Base-by-base conservation (phyloP, 2,888 invertebrate genomes). In the Drosophila mercatorum region DNA sequence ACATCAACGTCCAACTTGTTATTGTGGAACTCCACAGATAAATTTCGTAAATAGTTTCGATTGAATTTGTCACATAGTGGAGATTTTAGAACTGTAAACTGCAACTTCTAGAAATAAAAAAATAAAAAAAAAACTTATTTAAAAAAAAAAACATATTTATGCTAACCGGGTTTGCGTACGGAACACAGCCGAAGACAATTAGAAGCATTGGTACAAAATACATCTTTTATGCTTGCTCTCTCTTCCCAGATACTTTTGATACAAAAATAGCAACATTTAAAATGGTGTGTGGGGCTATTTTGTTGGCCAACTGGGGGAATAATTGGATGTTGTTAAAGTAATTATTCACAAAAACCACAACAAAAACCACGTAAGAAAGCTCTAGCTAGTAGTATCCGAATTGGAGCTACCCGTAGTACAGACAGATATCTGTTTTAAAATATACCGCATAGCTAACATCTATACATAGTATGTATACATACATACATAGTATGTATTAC, bases 11-110 rank as follows among this genome's bases (percentile, higher is more conserved):
- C 64, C 2, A 81, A 0, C 17, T 40, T 67, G 0, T 38, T 3
- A 2, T 64, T 59, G 2, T 14, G 51, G 0, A 56, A 1, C 5
- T 14, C 3, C 31, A 80, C 0, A 0, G 66, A 53, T 0, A 74
- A 36, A 3, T 72, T 71, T 4, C 34, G 14, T 0, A 82, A n/a
- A 44, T 80, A 82, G 14, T 43, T 71, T 0, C 36, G 55, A 46
- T 71, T 80, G 44, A 49, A 80, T 5, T 83, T 51, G 5, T 59
- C 66, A 56, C 83, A 82, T 3, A 17, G 14, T 8, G 62, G 49
- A 1, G 49, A 4, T 5, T 61, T 61, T 6, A 61, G 14, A n/a
- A 80, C 34, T 1, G 38, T 1, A 17, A 74, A 31, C 43, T 53
- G 63, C 3, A 43, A 28, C 41, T 60, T 53, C 74, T 81, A 10